Evolutionary conservation across 2,888 invertebrate genomes (phyloP), one percentile per base, ranked within the genome.

Genomic region (Chironomus riparius): DNA sequence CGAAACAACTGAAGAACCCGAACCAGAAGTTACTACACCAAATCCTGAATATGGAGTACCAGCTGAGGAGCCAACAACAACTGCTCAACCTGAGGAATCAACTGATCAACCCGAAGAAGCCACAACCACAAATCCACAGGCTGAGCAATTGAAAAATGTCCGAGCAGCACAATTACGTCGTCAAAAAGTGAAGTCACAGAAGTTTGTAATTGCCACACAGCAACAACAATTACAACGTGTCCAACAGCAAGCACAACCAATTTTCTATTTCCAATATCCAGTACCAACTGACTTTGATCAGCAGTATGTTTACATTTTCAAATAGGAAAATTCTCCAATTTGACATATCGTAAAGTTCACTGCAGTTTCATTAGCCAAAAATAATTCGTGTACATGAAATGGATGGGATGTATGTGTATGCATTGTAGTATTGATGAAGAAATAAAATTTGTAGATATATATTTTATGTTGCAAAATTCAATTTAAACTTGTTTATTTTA

Each of bases 161-260:
- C 24, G 38, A 69, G 76, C 76, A 69, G 13, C 69, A 7, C 76
- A 76, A 56, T 56, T 68, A 4, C 74, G 74, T 47, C 68, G 72
- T 24, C 62, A 68, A 21, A 69, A 69, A 6, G 4, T 21, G 12
- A 68, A 50, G 38, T 24, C 65, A 56, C 15, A 15, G 7, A 56
- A 65, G 21, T 22, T 65, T 22, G 65, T 24, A 24, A 13, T 15
- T 56, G 18, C 65, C 12, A 65, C 1, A 24, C 65, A 65, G 13
- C 65, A 72, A 3, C 24, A 48, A 18, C 62, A 65, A 65, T 0
- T 12, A 10, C 22, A 61, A 21, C 7, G 12, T 10, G 21, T 21
- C 3, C 75, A n/a, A n/a, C n/a, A 50, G n/a, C 22, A 28, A 75
- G 68, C 68, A 68, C 75, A 75, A 47, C 75, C 75, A 13, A 21